Evolutionary conservation across 2,888 invertebrate species (phyloP).

Genomic region (Cancer borealis): DNA sequence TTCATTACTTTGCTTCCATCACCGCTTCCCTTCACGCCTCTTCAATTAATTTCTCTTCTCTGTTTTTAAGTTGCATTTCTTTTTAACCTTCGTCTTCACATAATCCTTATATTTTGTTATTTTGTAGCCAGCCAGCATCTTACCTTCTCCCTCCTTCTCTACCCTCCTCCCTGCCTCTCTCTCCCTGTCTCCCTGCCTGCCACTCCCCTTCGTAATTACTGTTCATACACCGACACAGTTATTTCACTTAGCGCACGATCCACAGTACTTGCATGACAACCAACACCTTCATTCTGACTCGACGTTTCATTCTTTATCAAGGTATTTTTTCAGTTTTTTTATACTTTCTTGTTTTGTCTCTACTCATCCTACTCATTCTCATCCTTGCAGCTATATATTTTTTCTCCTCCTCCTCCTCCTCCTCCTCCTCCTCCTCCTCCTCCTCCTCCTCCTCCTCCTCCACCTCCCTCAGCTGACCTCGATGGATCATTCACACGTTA

Average conservation of each 20-base stretch:
- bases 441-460: neutral
- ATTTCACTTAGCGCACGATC: neutral
- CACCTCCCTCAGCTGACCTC: neutral
- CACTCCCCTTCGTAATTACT: neutral
- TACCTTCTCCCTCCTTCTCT: neutral
- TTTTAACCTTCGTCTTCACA: neutral
- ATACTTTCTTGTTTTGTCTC: neutral
- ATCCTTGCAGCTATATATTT: neutral
- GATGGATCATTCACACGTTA: constrained; percentile 40
- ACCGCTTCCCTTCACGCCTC: neutral
- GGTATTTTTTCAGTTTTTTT: neutral
- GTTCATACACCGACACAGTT: neutral
- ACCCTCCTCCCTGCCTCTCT: neutral
- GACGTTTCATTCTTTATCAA: neutral
- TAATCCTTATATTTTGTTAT: neutral
- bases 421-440: neutral
- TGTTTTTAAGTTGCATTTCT: neutral
- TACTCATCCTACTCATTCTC: constrained; percentile 1
- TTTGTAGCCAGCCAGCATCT: neutral
- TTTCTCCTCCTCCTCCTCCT: neutral
- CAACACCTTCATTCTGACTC: constrained; percentile 27
- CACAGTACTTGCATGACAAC: neutral
- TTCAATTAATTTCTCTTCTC: neutral
- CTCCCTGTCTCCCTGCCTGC: too few relatives aligned
- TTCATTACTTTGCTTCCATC: constrained; percentile 25